phyloP scores from a whole-genome alignment of 30 jellyfish, hydroid and myxozoan genomes.

The Aurelia aurita region DNA sequence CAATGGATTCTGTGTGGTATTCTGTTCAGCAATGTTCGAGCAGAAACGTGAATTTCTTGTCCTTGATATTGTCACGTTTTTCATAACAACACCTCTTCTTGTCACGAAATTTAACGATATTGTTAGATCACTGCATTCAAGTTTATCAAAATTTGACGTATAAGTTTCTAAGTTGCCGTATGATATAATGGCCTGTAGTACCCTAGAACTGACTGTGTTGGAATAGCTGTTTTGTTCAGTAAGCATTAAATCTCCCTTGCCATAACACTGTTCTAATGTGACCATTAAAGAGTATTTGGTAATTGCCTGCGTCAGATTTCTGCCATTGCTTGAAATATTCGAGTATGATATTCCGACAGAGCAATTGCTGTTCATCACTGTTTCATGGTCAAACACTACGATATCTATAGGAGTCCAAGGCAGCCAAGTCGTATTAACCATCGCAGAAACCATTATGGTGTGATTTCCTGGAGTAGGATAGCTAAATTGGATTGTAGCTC shows the following conservation, averaged over 20 bases:
- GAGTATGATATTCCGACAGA: not conserved
- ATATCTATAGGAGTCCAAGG: conserved; percentile 39
- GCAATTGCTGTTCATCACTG: conserved; percentile 43
- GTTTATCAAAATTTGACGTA: not conserved
- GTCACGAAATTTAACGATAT: not conserved
- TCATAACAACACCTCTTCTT: not conserved
- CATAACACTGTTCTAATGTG: not conserved
- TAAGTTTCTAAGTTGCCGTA: not conserved
- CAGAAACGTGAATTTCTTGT: not conserved
- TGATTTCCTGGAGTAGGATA: conserved; percentile 13
- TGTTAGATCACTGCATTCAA: not conserved
- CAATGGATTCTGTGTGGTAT: not conserved
- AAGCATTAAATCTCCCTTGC: not conserved
- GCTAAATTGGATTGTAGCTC: not conserved
- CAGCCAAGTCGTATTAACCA: conserved; percentile 18
- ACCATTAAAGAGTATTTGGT: not conserved
- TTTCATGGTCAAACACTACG: conserved; percentile 45
- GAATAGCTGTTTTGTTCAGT: not conserved
- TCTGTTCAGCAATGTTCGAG: not conserved
- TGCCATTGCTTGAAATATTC: not conserved
- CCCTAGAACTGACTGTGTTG: not conserved
- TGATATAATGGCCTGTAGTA: not conserved
- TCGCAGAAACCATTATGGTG: conserved; percentile 19
- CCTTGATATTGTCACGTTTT: not conserved
- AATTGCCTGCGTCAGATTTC: not conserved